These are phyloP conservation scores for Pseudanteris insignis DNA, from an alignment of 2,888 invertebrate genomes.

Conservation along the genomic window DNA sequence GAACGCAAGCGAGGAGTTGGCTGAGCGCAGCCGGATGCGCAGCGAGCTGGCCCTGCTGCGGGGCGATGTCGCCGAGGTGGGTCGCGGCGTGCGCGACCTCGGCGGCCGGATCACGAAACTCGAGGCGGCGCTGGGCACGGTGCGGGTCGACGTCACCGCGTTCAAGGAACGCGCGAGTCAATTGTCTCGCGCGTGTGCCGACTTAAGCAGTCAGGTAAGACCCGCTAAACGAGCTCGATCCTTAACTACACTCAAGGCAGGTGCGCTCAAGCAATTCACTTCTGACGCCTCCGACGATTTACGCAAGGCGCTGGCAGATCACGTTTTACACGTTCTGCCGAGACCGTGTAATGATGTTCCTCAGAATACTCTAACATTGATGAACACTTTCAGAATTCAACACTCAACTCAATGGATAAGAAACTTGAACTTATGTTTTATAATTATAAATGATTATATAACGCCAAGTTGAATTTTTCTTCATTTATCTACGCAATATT, in stretches of 20 bases:
- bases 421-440: too few relatives aligned
- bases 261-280: background rate
- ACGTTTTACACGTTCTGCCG: background rate
- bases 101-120: slow-evolving; percentile 58
- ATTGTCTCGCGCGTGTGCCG: slow-evolving; percentile 66
- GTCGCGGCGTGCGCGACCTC: slow-evolving; percentile 58
- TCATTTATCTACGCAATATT: too few relatives aligned
- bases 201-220: slow-evolving; percentile 69
- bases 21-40: slow-evolving; percentile 68
- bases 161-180: slow-evolving; percentile 59
- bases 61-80: slow-evolving; percentile 67
- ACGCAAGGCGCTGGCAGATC: slow-evolving; percentile 5
- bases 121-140: slow-evolving; percentile 58
- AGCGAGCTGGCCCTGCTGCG: slow-evolving; percentile 67
- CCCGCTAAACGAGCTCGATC: background rate
- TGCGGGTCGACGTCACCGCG: slow-evolving; percentile 59
- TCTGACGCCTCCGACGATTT: slow-evolving; percentile 4
- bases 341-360: too few relatives aligned
- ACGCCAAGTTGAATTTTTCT: too few relatives aligned
- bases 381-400: too few relatives aligned
- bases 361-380: too few relatives aligned
- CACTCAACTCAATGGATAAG: too few relatives aligned
- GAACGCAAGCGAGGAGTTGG: slow-evolving; percentile 73
- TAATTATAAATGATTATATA: too few relatives aligned
- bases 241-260: background rate